Evolutionary conservation across 2,797 vertebrate species (phyloP).

Genomic region (Lacerta bilineata): DNA sequence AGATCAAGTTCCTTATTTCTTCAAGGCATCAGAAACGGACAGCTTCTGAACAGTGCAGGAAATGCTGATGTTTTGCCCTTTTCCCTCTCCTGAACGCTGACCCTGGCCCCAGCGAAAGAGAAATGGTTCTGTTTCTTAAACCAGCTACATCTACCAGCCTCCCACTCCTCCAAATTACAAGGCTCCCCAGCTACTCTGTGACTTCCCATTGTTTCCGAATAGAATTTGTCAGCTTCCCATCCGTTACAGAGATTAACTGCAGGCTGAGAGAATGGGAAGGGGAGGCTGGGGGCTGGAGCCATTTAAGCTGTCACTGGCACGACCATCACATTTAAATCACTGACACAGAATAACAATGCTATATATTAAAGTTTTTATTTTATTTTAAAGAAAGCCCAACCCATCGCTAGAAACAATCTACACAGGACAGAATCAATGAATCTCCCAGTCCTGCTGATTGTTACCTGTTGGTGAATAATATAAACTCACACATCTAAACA

Average conservation of each 20-base stretch:
- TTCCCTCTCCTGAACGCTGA: constrained; percentile 6
- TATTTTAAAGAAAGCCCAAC: constrained; percentile 20
- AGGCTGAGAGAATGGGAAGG: constrained; percentile 65
- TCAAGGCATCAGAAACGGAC: constrained; percentile 41
- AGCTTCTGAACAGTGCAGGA: background rate
- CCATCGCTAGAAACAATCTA: constrained; percentile 58
- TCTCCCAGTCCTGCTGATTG: constrained; percentile 52
- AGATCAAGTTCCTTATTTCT: constrained; percentile 59
- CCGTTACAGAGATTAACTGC: constrained; percentile 61
- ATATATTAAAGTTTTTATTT: constrained; percentile 60
- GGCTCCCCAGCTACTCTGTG: constrained; percentile 66
- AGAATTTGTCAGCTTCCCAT: constrained; percentile 74
- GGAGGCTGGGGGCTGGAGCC: constrained; percentile 75
- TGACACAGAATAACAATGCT: constrained; percentile 77
- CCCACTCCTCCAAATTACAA: constrained; percentile 67
- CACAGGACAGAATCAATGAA: constrained; percentile 46
- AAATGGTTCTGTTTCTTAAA: constrained; percentile 64
- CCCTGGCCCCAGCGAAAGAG: constrained; percentile 35
- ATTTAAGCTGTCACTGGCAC: constrained; percentile 82
- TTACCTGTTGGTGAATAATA: constrained; percentile 34
- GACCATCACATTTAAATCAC: constrained; percentile 80
- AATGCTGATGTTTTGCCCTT: background rate
- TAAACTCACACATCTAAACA: constrained; percentile 35
- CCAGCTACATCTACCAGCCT: constrained; percentile 34
- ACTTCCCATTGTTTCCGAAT: constrained; percentile 68